These are phyloP conservation scores for Cololabis saira DNA, from an alignment of 2,113 vertebrate species.

Conservation along the genomic window DNA sequence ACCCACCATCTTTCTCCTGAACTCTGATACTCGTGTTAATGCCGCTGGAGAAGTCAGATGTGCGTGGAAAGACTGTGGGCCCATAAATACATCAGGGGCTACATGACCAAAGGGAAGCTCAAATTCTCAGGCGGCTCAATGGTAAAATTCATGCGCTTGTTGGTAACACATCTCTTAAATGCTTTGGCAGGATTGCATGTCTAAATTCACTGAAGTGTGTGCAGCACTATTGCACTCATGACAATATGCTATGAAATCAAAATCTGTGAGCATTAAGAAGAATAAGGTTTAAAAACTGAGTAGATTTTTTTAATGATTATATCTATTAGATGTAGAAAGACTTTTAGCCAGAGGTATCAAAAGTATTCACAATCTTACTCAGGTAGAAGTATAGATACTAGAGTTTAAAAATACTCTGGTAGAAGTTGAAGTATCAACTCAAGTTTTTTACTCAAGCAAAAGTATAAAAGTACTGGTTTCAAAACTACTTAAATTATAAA, in stretches of 20 bases:
- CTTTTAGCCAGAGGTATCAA: too few species aligned
- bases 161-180: conserved; percentile 47
- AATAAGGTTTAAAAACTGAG: neutral
- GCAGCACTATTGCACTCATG: conserved; percentile 2
- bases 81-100: conserved; percentile 8
- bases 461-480: too few species aligned
- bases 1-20: neutral
- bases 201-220: neutral
- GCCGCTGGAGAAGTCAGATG: conserved; percentile 5
- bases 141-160: neutral
- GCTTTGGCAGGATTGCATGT: conserved; percentile 18
- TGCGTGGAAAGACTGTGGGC: neutral
- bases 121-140: conserved; percentile 12
- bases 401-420: too few species aligned
- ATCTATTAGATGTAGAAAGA: conserved; percentile 8
- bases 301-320: neutral
- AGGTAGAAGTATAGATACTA: too few species aligned
- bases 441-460: too few species aligned
- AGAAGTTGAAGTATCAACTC: too few species aligned
- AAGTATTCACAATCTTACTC: too few species aligned
- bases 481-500: too few species aligned
- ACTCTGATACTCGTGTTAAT: conserved; percentile 23
- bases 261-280: neutral
- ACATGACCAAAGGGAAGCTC: neutral
- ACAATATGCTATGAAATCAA: neutral